phyloP scores from a whole-genome alignment of 2,113 vertebrate species.

The Tamias sibiricus region DNA sequence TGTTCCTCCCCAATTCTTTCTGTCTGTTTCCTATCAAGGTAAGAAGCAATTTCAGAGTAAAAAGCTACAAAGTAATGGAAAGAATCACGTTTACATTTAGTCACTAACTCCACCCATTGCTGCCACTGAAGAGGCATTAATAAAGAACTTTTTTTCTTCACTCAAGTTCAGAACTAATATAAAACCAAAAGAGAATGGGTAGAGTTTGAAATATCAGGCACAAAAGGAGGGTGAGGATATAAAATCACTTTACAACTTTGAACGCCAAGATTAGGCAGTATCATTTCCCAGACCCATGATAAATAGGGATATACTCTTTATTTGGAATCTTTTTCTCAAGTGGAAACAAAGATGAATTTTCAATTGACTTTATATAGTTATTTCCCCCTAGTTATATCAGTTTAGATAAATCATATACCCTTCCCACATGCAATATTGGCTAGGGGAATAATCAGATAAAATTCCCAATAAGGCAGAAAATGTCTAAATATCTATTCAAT shows the following conservation, averaged over 20 bases:
- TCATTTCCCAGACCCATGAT: not conserved
- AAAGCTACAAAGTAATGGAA: not conserved
- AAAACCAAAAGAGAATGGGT: not conserved
- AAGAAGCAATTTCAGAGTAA: not conserved
- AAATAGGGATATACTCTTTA: rapidly evolving
- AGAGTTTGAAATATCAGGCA: not conserved
- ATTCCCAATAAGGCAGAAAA: not conserved
- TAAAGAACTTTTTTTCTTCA: not conserved
- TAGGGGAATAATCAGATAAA: not conserved
- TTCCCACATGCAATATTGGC: not conserved
- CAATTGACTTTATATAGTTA: not conserved
- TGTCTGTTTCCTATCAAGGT: no score
- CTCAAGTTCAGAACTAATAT: not conserved
- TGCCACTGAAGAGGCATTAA: not conserved
- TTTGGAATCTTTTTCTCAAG: not conserved
- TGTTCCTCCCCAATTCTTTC: rapidly evolving
- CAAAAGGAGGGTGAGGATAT: not conserved
- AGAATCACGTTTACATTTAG: not conserved
- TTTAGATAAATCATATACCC: not conserved
- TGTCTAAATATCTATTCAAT: not conserved
- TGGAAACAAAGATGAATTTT: not conserved
- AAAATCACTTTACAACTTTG: not conserved
- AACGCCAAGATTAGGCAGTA: not conserved
- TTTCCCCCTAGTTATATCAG: not conserved
- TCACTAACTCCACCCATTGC: not conserved